phyloP scores from a whole-genome alignment of 1,140 invertebrate species.

The Pseudobourletiella spinata region DNA sequence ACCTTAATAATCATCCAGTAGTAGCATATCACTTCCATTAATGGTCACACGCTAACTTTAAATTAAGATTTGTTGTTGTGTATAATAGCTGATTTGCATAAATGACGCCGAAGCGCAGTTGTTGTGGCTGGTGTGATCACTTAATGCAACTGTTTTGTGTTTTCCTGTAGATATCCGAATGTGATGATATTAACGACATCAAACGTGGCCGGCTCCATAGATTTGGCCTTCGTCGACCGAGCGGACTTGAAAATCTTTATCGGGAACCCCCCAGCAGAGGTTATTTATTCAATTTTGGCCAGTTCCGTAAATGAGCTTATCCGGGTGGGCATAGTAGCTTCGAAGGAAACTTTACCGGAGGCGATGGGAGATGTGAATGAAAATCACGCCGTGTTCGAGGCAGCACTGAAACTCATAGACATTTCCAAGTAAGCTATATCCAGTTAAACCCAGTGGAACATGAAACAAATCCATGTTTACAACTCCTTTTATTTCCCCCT shows the following conservation, averaged over 20 bases:
- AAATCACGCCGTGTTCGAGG: background rate
- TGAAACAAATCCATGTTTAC: conserved; percentile 3
- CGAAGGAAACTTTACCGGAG: no score
- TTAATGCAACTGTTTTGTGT: no score
- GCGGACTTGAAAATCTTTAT: conserved; percentile 90
- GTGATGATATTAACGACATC: conserved; percentile 92
- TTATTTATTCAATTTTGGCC: conserved; percentile 72
- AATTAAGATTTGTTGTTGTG: no score
- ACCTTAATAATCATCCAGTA: no score
- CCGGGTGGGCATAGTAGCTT: conserved; percentile 46
- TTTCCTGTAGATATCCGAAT: conserved; percentile 65
- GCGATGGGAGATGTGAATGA: background rate
- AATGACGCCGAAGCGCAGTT: no score
- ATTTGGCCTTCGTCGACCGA: conserved; percentile 90
- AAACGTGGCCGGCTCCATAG: conserved; percentile 89
- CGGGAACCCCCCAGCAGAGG: conserved; percentile 64
- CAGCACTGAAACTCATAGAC: background rate
- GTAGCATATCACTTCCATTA: no score
- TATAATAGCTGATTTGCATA: no score
- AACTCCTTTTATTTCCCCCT: conserved; percentile 18
- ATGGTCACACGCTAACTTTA: no score
- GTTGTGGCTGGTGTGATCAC: no score
- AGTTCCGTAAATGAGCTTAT: conserved; percentile 72
- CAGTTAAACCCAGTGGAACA: background rate
- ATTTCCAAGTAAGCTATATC: conserved; percentile 12